A percentile compares a stretch with the other conserved stretches of the same genome.
These are phyloP conservation scores for Geotrupes spiniger DNA, from an alignment of 2,888 invertebrate species.

Conservation along the genomic window DNA sequence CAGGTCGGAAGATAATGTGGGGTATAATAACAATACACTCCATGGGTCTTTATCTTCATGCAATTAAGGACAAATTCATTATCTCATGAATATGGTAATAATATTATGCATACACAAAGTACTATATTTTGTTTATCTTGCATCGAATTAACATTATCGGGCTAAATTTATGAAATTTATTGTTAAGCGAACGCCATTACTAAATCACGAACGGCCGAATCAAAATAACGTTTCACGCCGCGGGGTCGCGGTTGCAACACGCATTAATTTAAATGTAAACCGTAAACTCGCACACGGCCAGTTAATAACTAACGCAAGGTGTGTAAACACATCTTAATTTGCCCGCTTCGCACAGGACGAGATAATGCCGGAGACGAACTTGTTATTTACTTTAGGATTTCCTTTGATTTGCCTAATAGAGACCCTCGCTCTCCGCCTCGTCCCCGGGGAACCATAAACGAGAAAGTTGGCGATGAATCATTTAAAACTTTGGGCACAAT, in stretches of 20 bases:
- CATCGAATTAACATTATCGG: slow-evolving; percentile 20
- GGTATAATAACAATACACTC: not conserved
- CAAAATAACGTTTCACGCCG: too few species aligned
- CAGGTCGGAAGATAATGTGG: too few species aligned
- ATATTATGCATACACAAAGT: slow-evolving; percentile 17
- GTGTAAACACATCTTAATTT: too few species aligned
- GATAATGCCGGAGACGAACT: too few species aligned
- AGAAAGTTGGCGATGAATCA: slow-evolving; percentile 14
- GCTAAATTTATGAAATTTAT: slow-evolving; percentile 16
- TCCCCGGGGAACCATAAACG: slow-evolving; percentile 4
- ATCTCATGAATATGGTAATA: slow-evolving; percentile 25
- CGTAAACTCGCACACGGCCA: too few species aligned
- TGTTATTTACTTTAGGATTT: too few species aligned
- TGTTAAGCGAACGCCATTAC: slow-evolving; percentile 1
- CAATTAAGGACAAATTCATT: slow-evolving; percentile 24
- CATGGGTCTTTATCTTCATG: slow-evolving; percentile 19
- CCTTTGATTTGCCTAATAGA: too few species aligned
- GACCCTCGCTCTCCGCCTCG: too few species aligned
- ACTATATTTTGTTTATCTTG: slow-evolving; percentile 23
- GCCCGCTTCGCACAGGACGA: too few species aligned
- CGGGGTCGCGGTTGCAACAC: too few species aligned
- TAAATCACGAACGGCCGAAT: not conserved
- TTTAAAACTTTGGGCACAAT: slow-evolving; percentile 17
- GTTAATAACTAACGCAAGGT: too few species aligned
- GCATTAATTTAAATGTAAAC: too few species aligned